Conservation (phyloP, 2,797 vertebrate species). For the Pseudochaenichthys georgianus region DNA sequence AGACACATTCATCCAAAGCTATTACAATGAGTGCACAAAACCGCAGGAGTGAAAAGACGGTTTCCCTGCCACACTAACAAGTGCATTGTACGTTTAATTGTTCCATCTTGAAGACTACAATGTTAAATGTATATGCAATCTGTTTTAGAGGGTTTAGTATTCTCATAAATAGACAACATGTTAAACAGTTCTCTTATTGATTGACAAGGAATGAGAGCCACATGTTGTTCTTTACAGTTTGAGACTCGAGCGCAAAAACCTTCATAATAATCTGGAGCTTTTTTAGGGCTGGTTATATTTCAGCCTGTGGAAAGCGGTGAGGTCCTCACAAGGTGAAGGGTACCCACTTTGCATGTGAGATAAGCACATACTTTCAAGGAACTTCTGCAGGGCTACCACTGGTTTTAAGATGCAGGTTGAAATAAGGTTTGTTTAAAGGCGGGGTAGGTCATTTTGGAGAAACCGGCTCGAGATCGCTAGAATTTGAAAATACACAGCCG, state of each 20-base stretch:
- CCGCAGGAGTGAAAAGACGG: neutral
- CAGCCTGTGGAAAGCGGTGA: conserved; percentile 69
- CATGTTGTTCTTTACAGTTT: no score
- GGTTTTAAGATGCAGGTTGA: neutral
- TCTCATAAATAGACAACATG: no score
- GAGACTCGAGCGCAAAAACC: neutral
- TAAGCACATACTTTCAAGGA: conserved; percentile 6
- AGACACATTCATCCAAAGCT: neutral
- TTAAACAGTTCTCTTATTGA: no score
- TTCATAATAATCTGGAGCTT: neutral
- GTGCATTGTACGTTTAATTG: neutral
- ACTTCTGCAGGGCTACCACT: neutral
- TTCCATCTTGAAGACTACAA: neutral
- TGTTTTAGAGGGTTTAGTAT: neutral
- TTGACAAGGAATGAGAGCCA: no score
- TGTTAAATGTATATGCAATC: neutral
- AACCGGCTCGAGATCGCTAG: no score
- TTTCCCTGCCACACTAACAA: neutral
- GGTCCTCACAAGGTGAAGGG: neutral
- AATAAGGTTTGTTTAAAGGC: neutral
- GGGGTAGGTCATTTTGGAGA: no score
- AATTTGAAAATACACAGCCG: no score
- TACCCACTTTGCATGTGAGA: neutral
- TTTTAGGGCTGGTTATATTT: conserved; percentile 28
- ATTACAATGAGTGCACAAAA: conserved; percentile 35